phyloP scores from a whole-genome alignment of 2,797 vertebrate species.

The Myotis planiceps region DNA sequence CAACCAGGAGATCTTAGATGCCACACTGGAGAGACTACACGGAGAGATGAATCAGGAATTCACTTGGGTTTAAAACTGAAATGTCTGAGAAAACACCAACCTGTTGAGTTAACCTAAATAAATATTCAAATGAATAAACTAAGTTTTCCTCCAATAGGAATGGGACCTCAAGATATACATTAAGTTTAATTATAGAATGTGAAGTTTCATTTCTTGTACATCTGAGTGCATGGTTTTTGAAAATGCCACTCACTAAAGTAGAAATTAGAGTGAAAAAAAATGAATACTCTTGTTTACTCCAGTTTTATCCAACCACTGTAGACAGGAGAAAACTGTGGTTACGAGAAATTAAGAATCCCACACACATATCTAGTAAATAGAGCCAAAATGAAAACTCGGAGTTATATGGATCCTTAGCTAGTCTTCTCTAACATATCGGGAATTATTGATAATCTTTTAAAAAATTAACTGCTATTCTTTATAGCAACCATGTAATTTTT shows the following conservation, averaged over 20 bases:
- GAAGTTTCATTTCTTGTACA: not conserved
- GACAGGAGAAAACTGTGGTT: not conserved
- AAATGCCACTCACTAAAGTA: not conserved
- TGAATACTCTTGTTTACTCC: not conserved
- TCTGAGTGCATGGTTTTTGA: not conserved
- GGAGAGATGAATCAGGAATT: not conserved
- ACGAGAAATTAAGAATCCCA: not conserved
- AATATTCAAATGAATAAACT: not conserved
- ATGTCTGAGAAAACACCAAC: not conserved
- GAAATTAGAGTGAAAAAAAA: not conserved
- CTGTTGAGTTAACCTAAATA: not conserved
- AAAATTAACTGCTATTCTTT: not conserved
- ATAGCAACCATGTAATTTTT: not conserved
- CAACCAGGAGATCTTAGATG: not conserved
- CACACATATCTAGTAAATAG: not conserved
- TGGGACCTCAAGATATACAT: not conserved
- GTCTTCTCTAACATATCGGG: not conserved
- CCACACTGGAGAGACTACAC: not conserved
- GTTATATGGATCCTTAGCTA: not conserved
- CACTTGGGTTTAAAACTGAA: not conserved
- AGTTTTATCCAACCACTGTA: not conserved
- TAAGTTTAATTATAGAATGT: not conserved
- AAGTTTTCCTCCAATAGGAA: not conserved
- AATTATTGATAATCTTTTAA: not conserved
- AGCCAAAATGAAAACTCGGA: constrained; percentile 11